These are phyloP conservation scores for Eurystomus glaucurus DNA, from an alignment of 2,797 vertebrate species.

Conservation along the genomic window DNA sequence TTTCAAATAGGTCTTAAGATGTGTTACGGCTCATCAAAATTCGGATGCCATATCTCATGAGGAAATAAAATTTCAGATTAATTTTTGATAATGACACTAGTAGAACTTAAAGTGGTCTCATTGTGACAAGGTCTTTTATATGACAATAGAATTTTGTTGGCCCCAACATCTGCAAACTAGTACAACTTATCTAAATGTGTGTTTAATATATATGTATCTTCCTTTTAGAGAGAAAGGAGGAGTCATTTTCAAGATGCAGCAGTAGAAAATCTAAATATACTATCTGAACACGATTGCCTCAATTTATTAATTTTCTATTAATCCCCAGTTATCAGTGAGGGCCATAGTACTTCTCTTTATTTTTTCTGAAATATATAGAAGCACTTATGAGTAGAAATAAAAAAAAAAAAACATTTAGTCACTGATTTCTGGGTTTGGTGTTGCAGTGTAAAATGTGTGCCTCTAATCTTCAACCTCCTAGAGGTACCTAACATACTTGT, in stretches of 20 bases:
- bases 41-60: not conserved
- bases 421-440: not conserved
- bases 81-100: conserved; percentile 1
- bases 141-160: not conserved
- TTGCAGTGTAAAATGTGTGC: not conserved
- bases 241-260: not conserved
- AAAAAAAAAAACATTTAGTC: not conserved
- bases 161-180: not conserved
- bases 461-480: not conserved
- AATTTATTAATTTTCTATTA: not conserved
- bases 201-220: not conserved
- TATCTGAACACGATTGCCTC: not conserved
- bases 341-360: not conserved
- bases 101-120: not conserved
- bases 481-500: not conserved
- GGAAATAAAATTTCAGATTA: conserved; percentile 6
- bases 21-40: not conserved
- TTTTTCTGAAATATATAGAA: not conserved
- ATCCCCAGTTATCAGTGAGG: not conserved
- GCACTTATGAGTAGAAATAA: not conserved
- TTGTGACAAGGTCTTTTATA: not conserved
- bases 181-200: not conserved
- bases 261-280: not conserved
- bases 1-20: conserved; percentile 3
- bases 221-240: not conserved